Evolutionary conservation across 2,113 vertebrate species (phyloP), one percentile per base, ranked within the genome.

Genomic region (Leptosomus discolor): DNA sequence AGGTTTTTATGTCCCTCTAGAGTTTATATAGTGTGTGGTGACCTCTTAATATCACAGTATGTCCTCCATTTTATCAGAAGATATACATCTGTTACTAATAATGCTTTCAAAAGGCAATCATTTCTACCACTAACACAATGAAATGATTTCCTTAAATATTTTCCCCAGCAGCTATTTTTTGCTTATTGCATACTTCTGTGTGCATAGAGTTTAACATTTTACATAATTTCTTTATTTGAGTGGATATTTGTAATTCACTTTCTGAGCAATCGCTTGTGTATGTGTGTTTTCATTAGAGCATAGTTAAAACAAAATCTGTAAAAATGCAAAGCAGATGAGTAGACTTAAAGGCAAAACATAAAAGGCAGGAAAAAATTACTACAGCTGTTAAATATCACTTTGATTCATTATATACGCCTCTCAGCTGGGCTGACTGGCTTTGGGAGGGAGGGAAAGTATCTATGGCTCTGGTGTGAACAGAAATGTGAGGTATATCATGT

Each of bases 111-210:
- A 92, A 92, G 63, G 77, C 86, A 96, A 88, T 79, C 57, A 57
- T 63, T 94, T 82, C 70, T 88, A 48, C 41, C 23, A 16, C 84
- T 3, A 54, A 79, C 3, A 20, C 74, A 85, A 92, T 85, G 81
- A 94, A 96, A 32, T 92, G 73, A 97, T 97, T 97, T 97, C 97
- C 97, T 95, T 92, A 88, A 95, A 69, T 94, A 91, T 96, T 96
- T 95, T 95, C 56, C 92, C 92, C 91, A 92, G 92, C 57, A 96
- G 95, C 92, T 96, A 85, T 95, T 95, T 74, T 93, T 81, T 90
- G 60, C 77, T 78, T 95, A 58, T 93, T 85, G 48, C 85, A 70
- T 94, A 50, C 43, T 90, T 69, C 54, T 36, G 63, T 63, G 34
- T 1, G 5, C 82, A 71, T 68, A 60, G 88, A 91, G 68, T 32